Evolutionary conservation across 2,113 vertebrate genomes (phyloP), one percentile per base, ranked within the genome.

Genomic region (Bombycilla garrulus): DNA sequence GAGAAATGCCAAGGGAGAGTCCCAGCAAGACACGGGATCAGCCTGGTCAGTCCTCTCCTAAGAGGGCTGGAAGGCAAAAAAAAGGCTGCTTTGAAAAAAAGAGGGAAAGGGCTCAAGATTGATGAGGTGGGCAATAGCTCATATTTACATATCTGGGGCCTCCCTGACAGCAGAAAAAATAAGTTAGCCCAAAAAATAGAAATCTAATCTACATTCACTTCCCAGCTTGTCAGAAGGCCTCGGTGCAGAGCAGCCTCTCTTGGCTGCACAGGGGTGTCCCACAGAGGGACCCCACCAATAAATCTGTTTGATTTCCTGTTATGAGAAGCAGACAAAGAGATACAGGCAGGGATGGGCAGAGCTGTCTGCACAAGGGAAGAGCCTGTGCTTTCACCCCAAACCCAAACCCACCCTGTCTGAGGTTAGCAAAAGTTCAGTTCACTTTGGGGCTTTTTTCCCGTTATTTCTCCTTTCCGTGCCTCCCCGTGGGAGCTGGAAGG

Each of bases 261-360:
- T 90, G 89, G 93, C 95, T 95, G 60, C 67, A n/a, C 81, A 10
- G 90, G 95, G 95, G 95, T 87, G 94, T 92, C 85, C 77, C 62
- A 69, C 45, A 13, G 53, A 88, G 84, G 81, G 88, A 94, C 86
- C 91, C 31, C 10, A 86, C 91, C 91, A 73, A 96, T 95, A 93
- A 96, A 97, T 96, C 96, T 97, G 95, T 67, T 73, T 80, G 85
- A 94, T 95, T 97, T 97, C 97, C 97, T 97, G 96, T 95, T 95
- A 86, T 84, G 96, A 97, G 96, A 92, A 90, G 94, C 79, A 81
- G 89, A 92, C 95, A 85, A 80, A 92, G 90, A 88, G 92, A 90
- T 81, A 78, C 2, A 47, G 73, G 38, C 21, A 70, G 47, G 91
- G 94, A 95, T 95, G 95, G 95, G 91, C 95, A 96, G 81, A 96